These are phyloP conservation scores for Euphydryas editha DNA, from an alignment of 2,888 invertebrate species.

Conservation along the genomic window DNA sequence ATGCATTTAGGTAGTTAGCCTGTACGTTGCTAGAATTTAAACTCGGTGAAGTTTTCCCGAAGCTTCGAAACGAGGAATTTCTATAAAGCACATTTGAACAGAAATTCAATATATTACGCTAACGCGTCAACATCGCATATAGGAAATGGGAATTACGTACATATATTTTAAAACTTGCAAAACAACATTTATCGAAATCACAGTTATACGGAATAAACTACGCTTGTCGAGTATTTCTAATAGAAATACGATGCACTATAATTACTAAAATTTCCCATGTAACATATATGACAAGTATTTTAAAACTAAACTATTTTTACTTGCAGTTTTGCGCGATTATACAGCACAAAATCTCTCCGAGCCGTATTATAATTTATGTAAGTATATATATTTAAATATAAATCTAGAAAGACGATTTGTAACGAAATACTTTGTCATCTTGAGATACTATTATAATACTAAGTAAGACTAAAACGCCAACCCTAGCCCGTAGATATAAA, in stretches of 20 bases:
- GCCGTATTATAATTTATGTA: too few relatives aligned
- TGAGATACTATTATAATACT: too few relatives aligned
- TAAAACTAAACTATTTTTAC: too few relatives aligned
- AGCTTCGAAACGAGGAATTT: slow-evolving; percentile 45
- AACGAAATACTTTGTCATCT: too few relatives aligned
- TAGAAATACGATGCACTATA: background rate
- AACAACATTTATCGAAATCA: background rate
- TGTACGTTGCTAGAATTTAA: slow-evolving; percentile 67
- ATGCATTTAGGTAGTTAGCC: slow-evolving; percentile 77
- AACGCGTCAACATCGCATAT: slow-evolving; percentile 16
- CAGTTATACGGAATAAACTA: background rate
- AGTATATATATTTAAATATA: too few relatives aligned
- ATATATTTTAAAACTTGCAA: slow-evolving; percentile 12
- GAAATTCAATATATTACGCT: slow-evolving; percentile 23
- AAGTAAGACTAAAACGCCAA: too few relatives aligned
- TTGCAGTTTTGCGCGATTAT: too few relatives aligned
- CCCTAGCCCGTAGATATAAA: too few relatives aligned
- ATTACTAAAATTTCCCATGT: background rate
- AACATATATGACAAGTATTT: background rate
- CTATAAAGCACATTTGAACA: slow-evolving; percentile 36
- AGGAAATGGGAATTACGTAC: slow-evolving; percentile 16
- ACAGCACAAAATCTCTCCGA: too few relatives aligned
- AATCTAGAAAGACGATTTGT: too few relatives aligned
- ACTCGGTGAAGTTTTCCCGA: slow-evolving; percentile 53
- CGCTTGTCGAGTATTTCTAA: background rate